Evolutionary conservation across 2,888 invertebrate species (phyloP).

Genomic region (Eurytoma adleriae): DNA sequence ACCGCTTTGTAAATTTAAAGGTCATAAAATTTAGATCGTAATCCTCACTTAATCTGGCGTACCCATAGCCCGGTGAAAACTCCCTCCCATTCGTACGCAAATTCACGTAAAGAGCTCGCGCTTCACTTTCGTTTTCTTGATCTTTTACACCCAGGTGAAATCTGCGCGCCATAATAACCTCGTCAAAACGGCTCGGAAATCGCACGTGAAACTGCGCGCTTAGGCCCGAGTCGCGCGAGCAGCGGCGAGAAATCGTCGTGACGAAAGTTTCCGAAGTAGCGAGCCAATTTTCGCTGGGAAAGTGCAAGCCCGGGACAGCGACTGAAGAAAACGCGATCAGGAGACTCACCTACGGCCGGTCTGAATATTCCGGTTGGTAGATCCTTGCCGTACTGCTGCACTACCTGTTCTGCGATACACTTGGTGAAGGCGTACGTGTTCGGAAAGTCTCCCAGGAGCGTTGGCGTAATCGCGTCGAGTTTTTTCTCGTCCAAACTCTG

Average conservation of each 20-base stretch:
- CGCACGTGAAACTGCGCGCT: not conserved
- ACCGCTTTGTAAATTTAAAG: no score
- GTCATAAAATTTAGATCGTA: no score
- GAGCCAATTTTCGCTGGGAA: constrained; percentile 29
- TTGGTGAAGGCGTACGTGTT: constrained; percentile 87
- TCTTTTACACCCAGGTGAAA: constrained; percentile 1
- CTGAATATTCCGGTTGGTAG: constrained; percentile 83
- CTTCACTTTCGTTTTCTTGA: not conserved
- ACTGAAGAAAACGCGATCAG: not conserved
- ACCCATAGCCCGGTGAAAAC: not conserved
- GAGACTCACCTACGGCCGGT: constrained; percentile 81
- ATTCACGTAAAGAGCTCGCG: not conserved
- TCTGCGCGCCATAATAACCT: not conserved
- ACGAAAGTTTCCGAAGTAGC: constrained; percentile 10
- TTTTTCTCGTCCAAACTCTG: constrained; percentile 72
- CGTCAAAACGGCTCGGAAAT: not conserved
- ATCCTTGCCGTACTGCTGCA: constrained; percentile 78
- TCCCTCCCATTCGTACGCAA: not conserved
- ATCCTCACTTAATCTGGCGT: no score
- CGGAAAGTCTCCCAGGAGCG: constrained; percentile 77
- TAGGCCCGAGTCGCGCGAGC: not conserved
- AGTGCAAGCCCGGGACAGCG: not conserved
- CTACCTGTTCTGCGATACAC: constrained; percentile 82
- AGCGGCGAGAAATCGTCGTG: not conserved
- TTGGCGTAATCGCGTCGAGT: constrained; percentile 69